phyloP scores from a whole-genome alignment of 2,113 vertebrate species.

The Pristiophorus japonicus region DNA sequence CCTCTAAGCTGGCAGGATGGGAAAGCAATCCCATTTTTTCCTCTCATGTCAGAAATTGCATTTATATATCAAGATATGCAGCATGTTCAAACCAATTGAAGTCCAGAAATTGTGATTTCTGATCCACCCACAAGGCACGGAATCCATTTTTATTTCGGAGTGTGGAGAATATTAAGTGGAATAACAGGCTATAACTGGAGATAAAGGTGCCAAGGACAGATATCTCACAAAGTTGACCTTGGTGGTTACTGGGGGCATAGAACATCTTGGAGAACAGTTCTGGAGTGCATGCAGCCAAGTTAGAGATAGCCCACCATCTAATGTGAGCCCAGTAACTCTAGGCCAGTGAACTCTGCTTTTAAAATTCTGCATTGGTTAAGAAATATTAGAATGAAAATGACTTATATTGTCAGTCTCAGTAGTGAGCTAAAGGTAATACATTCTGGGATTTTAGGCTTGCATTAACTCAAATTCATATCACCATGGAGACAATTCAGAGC shows the following conservation, averaged over 20 bases:
- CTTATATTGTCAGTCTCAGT: not conserved
- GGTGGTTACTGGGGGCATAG: not conserved
- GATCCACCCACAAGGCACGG: not conserved
- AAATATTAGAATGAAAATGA: not conserved
- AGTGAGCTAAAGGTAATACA: not conserved
- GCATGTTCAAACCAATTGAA: not conserved
- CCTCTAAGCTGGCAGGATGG: no score
- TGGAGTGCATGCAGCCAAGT: not conserved
- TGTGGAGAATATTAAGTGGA: not conserved
- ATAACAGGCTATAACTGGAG: not conserved
- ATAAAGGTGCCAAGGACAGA: not conserved
- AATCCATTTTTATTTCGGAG: not conserved
- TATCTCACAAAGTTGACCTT: not conserved
- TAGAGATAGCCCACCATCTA: not conserved
- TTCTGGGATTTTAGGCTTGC: not conserved
- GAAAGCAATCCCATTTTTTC: not conserved
- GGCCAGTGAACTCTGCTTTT: not conserved
- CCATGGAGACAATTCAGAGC: not conserved
- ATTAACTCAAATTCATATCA: not conserved
- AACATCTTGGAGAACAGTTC: not conserved
- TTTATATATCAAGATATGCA: not conserved
- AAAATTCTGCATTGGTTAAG: not conserved
- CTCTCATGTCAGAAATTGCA: not conserved
- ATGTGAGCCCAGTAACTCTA: not conserved
- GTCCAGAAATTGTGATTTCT: not conserved